Evolutionary conservation across 1,140 invertebrate genomes (phyloP).

Genomic region (Drosophila mauritiana): DNA sequence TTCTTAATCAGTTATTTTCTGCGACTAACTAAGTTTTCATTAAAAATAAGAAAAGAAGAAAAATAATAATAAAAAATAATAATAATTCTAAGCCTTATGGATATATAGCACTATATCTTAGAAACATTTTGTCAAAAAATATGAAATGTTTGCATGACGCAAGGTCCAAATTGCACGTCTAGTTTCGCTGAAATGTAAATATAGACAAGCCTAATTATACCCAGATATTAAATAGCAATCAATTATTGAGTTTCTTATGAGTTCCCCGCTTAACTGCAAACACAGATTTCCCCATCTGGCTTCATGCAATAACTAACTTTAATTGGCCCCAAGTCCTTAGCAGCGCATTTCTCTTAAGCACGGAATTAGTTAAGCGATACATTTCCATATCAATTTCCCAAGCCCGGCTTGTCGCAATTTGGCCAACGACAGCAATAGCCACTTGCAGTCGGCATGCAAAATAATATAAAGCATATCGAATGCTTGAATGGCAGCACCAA

Average conservation of each 20-base stretch:
- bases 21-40: too few species aligned
- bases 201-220: neutral
- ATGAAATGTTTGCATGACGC: too few species aligned
- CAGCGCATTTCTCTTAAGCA: slow-evolving; percentile 37
- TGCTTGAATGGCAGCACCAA: slow-evolving; percentile 26
- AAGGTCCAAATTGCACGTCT: too few species aligned
- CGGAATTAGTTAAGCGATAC: slow-evolving; percentile 46
- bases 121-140: too few species aligned
- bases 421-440: slow-evolving; percentile 37
- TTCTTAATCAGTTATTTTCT: too few species aligned
- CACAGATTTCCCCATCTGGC: slow-evolving; percentile 11
- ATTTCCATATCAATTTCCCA: slow-evolving; percentile 58
- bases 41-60: too few species aligned
- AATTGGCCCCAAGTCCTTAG: slow-evolving; percentile 41
- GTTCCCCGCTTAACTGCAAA: neutral
- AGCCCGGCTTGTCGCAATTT: slow-evolving; percentile 44
- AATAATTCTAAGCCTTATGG: too few species aligned
- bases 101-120: too few species aligned
- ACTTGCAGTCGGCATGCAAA: slow-evolving; percentile 51
- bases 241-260: neutral
- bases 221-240: neutral
- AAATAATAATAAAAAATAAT: too few species aligned
- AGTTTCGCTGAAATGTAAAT: too few species aligned
- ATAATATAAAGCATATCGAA: slow-evolving; percentile 73
- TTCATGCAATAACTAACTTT: slow-evolving; percentile 36